Base-by-base conservation (phyloP, 2,113 vertebrate genomes). In the Boleophthalmus pectinirostris region DNA sequence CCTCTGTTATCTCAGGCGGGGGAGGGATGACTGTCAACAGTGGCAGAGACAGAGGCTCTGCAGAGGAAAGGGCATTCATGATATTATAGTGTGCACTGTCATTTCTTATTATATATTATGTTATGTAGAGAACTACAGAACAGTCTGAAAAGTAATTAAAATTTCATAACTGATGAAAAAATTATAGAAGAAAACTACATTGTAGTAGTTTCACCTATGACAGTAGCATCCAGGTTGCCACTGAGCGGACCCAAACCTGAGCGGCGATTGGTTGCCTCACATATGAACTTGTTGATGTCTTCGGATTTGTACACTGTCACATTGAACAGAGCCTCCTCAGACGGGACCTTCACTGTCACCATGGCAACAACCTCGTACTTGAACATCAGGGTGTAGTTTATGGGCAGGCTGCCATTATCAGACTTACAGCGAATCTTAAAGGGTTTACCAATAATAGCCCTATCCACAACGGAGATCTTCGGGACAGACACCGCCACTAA, bases 401-500 rank as follows among this genome's bases (percentile, higher is more conserved):
- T 92, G 0, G 94, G 93, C 43, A 88, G 70, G 66, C 84, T 92
- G 67, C 94, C 94, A 0, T 0, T 10, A 1, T 85, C 74, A 0
- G 92, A 93, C 33, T 20, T 25, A 72, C 94, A 94, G 25, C 24
- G 56, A 66, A 94, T 84, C 45, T 9, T n/a, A 38, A 93, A 70
- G 12, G 58, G 45, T 15, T 23, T 29, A 0, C 79, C 81, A 7
- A 93, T 38, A 21, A 94, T 21, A 1, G 84, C 88, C 1, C 4
- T 33, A 2, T 66, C 82, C 0, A 20, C 9, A 25, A 81, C 79
- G 0, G 16, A 73, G 65, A 94, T 90, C 21, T 49, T 67, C 0
- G 93, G 93, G 29, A 3, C 18, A 11, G 93, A 92, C 57, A 87
- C 90, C 0, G 71, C 29, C 58, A 90, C 93, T 94, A 56, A 33